Base-by-base conservation (phyloP, 2,797 vertebrate genomes). In the Serranus cabrilla region DNA sequence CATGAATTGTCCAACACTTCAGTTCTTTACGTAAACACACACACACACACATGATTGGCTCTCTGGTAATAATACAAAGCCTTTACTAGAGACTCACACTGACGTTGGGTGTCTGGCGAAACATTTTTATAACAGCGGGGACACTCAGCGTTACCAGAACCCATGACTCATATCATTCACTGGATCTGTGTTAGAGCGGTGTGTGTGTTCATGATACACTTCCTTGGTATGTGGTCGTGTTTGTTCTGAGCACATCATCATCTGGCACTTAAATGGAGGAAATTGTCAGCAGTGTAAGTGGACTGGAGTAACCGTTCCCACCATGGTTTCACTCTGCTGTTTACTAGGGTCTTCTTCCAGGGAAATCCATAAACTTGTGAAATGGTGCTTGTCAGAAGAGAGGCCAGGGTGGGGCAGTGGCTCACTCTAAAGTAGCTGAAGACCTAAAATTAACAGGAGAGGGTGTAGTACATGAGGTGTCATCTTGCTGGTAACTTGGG, bases 361-460 rank as follows among this genome's bases (percentile, higher is more conserved):
- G 71, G 71, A 77, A 75, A 83, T 77, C 60, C 46, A 17, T 72
- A 3, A 80, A 87, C 18, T 56, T 79, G 40, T 76, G 78, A 76
- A 62, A 68, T 78, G 20, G 50, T 79, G 54, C 37, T 27, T 71
- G 69, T 59, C 4, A 58, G 77, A 34, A 34, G 7, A 34, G 18
- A 55, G 59, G 59, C 80, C 57, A 16, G 73, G 80, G 86, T 84
- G 88, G 87, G 87, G 90, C 74, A 21, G 49, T 25, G 64, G 82
- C 52, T 78, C 66, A 45, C 79, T 88, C 62, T n/a, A 54, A 91
- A 87, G 88, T 88, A 87, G 85, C 78, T 20, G 66, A 51, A 34
- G 65, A 60, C 59, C 92, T 93, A 94, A 88, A 95, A 93, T 94
- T 94, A 95, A 80, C 80, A 61, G 17, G 20, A 46, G 65, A 64